Conservation (phyloP, 2,113 vertebrate genomes). For the Hydrochoerus hydrochaeris region DNA sequence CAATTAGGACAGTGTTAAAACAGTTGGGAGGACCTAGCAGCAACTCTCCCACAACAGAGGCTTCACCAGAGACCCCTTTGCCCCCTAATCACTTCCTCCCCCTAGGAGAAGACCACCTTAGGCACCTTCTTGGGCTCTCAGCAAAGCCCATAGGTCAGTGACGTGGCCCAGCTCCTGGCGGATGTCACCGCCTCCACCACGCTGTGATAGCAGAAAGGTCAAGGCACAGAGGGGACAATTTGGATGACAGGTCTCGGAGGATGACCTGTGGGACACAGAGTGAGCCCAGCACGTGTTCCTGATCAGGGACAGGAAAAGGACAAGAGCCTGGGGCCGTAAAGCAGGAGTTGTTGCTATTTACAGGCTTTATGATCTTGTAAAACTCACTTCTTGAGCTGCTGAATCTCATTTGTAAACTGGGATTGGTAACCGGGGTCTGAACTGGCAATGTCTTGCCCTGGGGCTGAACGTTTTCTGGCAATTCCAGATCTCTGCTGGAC, state of each 20-base stretch:
- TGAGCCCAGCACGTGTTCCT: fast-evolving
- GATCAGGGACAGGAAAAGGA: background rate
- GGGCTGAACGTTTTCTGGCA: background rate
- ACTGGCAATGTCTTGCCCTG: no score
- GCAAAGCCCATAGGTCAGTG: background rate
- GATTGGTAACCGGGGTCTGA: background rate
- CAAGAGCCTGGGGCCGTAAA: fast-evolving
- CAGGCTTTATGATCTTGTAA: background rate
- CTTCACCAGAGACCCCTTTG: background rate
- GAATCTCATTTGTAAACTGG: background rate
- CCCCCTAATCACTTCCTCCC: no score
- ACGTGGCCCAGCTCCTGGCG: background rate
- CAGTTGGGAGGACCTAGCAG: background rate
- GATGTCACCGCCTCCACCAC: fast-evolving
- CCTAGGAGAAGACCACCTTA: background rate
- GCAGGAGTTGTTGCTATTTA: background rate
- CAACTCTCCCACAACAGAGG: fast-evolving
- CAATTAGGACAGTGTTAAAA: background rate
- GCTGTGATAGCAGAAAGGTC: background rate
- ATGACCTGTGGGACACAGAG: fast-evolving
- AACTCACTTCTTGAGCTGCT: background rate
- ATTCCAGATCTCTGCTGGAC: background rate
- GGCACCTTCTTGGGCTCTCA: background rate
- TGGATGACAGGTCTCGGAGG: background rate
- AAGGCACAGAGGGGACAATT: fast-evolving